Evolutionary conservation across 2,113 vertebrate genomes (phyloP).

Genomic region (Hemiscyllium ocellatum): DNA sequence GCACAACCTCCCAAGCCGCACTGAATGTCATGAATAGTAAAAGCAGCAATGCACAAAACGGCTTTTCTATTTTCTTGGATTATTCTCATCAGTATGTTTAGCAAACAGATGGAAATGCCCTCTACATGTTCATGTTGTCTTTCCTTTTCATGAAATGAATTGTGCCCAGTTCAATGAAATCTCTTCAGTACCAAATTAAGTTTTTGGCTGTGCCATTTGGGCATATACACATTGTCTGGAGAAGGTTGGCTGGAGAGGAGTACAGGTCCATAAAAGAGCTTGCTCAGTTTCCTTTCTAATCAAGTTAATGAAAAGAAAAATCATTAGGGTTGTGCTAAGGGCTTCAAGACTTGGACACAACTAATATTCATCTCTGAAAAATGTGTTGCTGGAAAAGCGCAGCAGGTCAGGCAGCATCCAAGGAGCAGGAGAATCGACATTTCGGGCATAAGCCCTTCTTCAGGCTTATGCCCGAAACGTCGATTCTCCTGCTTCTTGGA

Average conservation of each 20-base stretch:
- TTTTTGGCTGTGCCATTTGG: background rate
- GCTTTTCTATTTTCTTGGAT: background rate
- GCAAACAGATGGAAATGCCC: background rate
- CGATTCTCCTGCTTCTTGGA: too few relatives aligned
- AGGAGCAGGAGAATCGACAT: too few relatives aligned
- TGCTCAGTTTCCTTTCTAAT: background rate
- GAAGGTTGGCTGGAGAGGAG: background rate
- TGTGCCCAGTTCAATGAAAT: background rate
- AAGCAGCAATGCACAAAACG: background rate
- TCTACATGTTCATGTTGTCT: background rate
- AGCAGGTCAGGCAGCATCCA: too few relatives aligned
- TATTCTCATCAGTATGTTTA: constrained; percentile 2
- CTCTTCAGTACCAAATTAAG: background rate
- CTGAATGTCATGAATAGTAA: constrained; percentile 7
- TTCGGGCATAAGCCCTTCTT: too few relatives aligned
- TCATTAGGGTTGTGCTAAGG: too few relatives aligned
- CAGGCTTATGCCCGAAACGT: too few relatives aligned
- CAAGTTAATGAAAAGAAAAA: background rate
- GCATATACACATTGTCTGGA: background rate
- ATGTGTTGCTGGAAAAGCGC: too few relatives aligned
- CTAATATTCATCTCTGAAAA: background rate
- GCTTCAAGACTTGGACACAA: too few relatives aligned
- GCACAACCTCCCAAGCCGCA: constrained; percentile 20
- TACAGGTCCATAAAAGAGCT: background rate
- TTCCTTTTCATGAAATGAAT: background rate